Conservation (phyloP, 2,888 invertebrate genomes). For the Pristionchus fissidentatus region DNA sequence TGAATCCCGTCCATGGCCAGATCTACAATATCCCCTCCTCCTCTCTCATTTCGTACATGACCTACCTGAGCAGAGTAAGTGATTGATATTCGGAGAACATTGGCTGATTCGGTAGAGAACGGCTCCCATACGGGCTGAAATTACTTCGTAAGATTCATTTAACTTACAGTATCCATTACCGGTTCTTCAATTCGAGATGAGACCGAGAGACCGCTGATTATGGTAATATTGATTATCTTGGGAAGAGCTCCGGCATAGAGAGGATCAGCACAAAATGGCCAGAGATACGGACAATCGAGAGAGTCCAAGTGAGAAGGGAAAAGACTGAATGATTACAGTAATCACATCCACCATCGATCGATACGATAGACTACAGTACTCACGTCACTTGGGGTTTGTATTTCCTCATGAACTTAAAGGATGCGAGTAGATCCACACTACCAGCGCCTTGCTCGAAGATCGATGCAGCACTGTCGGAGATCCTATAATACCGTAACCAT, state of each 20-base stretch:
- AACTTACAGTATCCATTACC: not conserved
- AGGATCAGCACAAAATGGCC: slow-evolving; percentile 97
- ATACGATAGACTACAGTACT: not conserved
- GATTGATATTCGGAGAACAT: slow-evolving; percentile 83
- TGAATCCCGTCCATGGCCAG: slow-evolving; percentile 98
- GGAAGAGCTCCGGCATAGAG: slow-evolving; percentile 90
- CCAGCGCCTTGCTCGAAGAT: slow-evolving; percentile 87
- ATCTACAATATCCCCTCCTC: not conserved
- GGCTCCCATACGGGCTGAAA: slow-evolving; percentile 87
- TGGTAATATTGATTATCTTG: slow-evolving; percentile 85
- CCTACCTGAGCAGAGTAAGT: slow-evolving; percentile 38
- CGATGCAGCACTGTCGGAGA: slow-evolving; percentile 34
- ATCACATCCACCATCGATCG: not conserved
- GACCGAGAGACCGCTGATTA: slow-evolving; percentile 42
- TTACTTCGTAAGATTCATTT: slow-evolving; percentile 79
- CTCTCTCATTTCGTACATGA: not conserved
- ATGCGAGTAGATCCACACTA: slow-evolving; percentile 89
- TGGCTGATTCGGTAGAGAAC: slow-evolving; percentile 82
- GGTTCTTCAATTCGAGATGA: slow-evolving; percentile 33
- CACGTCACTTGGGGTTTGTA: slow-evolving; percentile 82
- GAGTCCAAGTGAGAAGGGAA: slow-evolving; percentile 88
- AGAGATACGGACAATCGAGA: slow-evolving; percentile 96
- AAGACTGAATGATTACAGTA: slow-evolving; percentile 76
- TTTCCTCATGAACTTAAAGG: slow-evolving; percentile 83
- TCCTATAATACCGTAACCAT: not conserved